Evolutionary conservation across 2,113 vertebrate species (phyloP), one percentile per base, ranked within the genome.

Genomic region (Eonycteris spelaea): DNA sequence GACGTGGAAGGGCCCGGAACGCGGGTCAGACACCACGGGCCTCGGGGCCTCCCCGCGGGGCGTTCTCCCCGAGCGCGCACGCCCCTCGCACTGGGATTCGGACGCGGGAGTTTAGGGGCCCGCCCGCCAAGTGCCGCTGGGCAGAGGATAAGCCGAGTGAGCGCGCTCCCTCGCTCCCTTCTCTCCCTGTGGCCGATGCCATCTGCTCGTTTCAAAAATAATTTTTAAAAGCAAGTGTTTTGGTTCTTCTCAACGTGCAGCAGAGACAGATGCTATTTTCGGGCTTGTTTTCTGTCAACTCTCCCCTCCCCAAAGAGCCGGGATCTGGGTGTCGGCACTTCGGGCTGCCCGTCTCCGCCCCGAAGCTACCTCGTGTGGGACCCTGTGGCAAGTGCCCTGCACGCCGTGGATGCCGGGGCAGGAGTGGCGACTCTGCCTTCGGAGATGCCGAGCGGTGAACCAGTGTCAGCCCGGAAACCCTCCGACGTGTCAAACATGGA

Each of bases 161-260:
- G 95, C 70, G 93, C 93, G 92, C 91, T 97, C 65, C 89, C 86
- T 97, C 48, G 45, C 82, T 97, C 57, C 18, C 75, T 94, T 82
- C 57, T 97, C 74, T 96, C 73, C 96, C 95, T 80, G 51, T 97
- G 97, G 97, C 96, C 96, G 1, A 96, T 97, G 97, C 97, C 97
- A 98, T 98, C 97, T 98, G 97, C 93, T 96, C 82, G 97, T 95
- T 98, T 97, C 96, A 98, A 97, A 98, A 98, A 98, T 97, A 97
- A 97, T 95, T 97, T 97, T 96, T 97, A 97, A 97, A 98, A 97
- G 96, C 95, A 96, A 98, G 97, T 97, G 97, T 97, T 97, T 97
- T 97, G 93, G 93, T 98, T 97, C 95, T 93, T 71, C 95, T 97
- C 97, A 93, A 96, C 3, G 93, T 95, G 95, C 95, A 86, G 96